Percentiles rank a stretch among this genome's conserved stretches.
phyloP scores from a whole-genome alignment of 2,797 vertebrate genomes.

The Heteromormyrus szaboi region DNA sequence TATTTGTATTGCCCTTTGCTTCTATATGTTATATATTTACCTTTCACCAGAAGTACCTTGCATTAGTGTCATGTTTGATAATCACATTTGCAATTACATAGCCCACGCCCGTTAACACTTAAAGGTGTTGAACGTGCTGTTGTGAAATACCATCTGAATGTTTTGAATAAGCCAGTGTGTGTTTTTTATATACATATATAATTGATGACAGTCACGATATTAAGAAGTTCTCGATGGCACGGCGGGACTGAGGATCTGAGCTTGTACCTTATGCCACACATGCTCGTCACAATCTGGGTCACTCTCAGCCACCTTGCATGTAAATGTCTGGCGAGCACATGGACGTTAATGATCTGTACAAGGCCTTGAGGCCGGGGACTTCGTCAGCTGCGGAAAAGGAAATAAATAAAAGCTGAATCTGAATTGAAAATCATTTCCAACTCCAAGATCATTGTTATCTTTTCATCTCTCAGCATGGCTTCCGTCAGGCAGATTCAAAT shows the following conservation, averaged over 20 bases:
- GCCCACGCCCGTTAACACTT: background rate
- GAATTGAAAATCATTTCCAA: background rate
- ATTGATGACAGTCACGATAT: background rate
- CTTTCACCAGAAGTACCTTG: background rate
- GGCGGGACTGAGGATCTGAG: background rate
- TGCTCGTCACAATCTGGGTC: background rate
- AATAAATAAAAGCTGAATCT: background rate
- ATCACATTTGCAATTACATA: background rate
- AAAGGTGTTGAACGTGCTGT: background rate
- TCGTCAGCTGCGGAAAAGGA: background rate
- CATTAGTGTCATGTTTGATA: background rate
- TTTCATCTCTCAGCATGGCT: background rate
- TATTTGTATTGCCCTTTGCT: background rate
- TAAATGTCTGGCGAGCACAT: background rate
- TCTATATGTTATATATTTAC: background rate
- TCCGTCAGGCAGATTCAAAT: constrained; percentile 16
- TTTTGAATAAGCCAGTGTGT: background rate
- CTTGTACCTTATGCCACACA: background rate
- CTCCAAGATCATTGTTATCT: background rate
- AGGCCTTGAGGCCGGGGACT: background rate
- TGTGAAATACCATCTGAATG: background rate
- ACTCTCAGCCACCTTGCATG: background rate
- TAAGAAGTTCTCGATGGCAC: background rate
- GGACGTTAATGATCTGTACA: background rate
- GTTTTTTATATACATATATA: background rate